Percentiles rank a stretch among this genome's conserved stretches.
These are phyloP conservation scores for Onchidella celtica DNA, from an alignment of 2,888 invertebrate genomes.

Conservation along the genomic window DNA sequence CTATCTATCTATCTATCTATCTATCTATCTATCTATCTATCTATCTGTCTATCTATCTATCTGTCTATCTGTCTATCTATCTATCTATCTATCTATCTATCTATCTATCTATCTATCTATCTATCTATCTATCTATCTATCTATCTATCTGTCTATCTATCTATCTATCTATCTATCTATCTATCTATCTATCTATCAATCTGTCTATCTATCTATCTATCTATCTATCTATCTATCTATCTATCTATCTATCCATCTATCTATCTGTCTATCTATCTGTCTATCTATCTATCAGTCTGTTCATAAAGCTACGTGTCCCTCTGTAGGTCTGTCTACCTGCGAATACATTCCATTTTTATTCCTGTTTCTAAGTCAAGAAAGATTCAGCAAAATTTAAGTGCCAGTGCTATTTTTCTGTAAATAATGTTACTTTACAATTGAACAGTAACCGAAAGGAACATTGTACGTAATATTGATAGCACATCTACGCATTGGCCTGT, in stretches of 20 bases:
- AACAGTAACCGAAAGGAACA: no score
- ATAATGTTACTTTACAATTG: no score
- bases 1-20: neutral
- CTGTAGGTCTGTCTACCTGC: no score
- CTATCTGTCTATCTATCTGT: neutral
- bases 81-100: conserved; percentile 13
- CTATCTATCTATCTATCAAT: neutral
- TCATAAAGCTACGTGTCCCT: no score
- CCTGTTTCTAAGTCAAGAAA: no score
- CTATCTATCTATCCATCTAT: neutral
- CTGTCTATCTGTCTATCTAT: conserved; percentile 3
- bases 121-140: neutral
- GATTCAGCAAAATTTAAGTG: no score
- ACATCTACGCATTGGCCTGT: no score
- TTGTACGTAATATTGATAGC: no score
- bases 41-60: conserved; percentile 18
- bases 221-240: neutral
- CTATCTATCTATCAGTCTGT: neutral
- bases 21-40: neutral
- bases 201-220: conserved; percentile 1
- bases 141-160: conserved; percentile 17
- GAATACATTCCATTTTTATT: no score
- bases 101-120: conserved; percentile 23
- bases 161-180: neutral
- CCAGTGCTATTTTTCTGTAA: no score